Conservation (phyloP, 2,797 vertebrate species). For the Heteromormyrus szaboi region DNA sequence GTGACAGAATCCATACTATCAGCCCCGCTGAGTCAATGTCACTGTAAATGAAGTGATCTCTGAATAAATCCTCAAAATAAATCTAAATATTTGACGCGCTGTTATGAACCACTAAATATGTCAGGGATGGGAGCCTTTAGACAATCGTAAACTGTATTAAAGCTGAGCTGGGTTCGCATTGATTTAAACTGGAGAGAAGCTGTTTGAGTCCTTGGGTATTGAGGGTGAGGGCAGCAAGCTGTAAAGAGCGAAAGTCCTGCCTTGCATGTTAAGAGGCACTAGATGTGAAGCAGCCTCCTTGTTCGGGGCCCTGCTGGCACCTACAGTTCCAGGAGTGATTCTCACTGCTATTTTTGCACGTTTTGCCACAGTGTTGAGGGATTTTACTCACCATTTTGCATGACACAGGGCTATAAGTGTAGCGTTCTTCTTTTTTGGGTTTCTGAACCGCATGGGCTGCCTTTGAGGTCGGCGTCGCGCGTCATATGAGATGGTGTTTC, state of each 20-base stretch:
- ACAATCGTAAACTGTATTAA: neutral
- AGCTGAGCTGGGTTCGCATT: neutral
- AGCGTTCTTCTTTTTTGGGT: neutral
- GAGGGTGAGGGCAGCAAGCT: neutral
- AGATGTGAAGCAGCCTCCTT: neutral
- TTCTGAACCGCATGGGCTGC: neutral
- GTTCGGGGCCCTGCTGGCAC: neutral
- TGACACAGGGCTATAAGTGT: neutral
- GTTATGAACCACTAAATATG: neutral
- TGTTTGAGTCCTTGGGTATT: neutral
- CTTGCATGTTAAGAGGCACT: conserved; percentile 4
- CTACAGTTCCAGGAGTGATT: neutral
- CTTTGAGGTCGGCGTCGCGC: neutral
- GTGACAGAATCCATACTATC: conserved; percentile 1
- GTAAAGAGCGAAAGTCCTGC: neutral
- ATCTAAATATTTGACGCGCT: neutral
- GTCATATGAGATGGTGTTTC: neutral
- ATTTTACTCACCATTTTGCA: neutral
- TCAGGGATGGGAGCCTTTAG: neutral
- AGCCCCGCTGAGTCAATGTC: neutral
- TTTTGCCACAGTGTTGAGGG: neutral
- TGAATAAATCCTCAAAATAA: neutral
- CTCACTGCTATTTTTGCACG: neutral
- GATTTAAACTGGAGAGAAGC: neutral
- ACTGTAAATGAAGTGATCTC: neutral